A percentile compares a stretch with the other conserved stretches of the same genome.
phyloP scores from a whole-genome alignment of 2,113 vertebrate species.

The Kryptolebias marmoratus region DNA sequence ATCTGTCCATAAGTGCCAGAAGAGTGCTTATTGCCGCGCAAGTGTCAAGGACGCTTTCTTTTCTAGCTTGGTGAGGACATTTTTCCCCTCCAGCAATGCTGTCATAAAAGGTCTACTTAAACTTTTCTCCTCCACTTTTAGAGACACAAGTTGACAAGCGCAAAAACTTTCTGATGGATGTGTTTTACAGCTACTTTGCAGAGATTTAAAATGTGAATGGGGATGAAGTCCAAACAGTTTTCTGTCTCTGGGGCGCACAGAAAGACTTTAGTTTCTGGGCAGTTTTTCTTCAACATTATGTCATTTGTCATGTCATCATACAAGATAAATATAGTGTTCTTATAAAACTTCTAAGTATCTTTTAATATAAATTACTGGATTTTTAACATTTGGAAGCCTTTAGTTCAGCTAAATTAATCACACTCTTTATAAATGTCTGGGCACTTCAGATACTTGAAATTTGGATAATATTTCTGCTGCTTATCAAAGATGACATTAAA shows the following conservation, averaged over 20 bases:
- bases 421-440: no score
- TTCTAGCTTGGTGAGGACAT: conserved; percentile 10
- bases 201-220: background rate
- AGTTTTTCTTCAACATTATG: background rate
- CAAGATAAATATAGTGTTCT: no score
- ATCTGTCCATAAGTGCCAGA: conserved; percentile 23
- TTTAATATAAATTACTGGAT: no score
- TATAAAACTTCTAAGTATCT: no score
- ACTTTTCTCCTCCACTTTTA: conserved; percentile 8
- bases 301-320: no score
- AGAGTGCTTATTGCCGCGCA: conserved; percentile 6
- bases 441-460: no score
- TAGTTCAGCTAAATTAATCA: no score
- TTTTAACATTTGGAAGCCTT: no score
- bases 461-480: no score
- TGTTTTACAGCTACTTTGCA: background rate
- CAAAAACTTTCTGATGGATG: background rate
- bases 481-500: background rate
- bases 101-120: conserved; percentile 18
- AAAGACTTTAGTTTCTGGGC: background rate
- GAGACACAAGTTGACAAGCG: conserved; percentile 1
- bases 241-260: no score
- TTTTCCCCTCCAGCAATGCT: conserved; percentile 28
- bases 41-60: conserved; percentile 6
- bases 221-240: background rate